Evolutionary conservation across 2,797 vertebrate species (phyloP), one percentile per base, ranked within the genome.

Genomic region (Fistularia commersonii): DNA sequence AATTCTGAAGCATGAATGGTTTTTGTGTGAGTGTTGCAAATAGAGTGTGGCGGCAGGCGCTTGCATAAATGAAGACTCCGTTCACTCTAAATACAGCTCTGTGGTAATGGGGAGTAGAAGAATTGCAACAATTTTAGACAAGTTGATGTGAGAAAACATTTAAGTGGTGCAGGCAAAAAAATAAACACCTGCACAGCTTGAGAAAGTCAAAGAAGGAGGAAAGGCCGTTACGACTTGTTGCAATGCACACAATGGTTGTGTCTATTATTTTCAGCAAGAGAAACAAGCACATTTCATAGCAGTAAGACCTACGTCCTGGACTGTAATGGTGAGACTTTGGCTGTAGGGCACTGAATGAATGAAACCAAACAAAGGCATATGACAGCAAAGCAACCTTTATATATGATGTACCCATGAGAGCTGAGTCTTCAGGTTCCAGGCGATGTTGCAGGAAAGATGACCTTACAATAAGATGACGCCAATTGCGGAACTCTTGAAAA

Each of bases 1-100:
- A 59, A 74, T 85, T 79, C 56, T 43, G 49, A 73, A 67, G 69
- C 69, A 61, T 71, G 68, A 78, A 78, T 73, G 73, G 61, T 13
- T 73, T 72, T 63, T 61, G 23, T 46, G 52, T 59, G 51, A 64
- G 62, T 54, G 54, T 69, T 52, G 68, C 54, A 79, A 76, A 79
- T 76, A 71, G 64, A 70, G 64, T 71, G 70, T 66, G 74, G 71
- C 58, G 69, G 65, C 12, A 34, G 64, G 66, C 60, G 14, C 53
- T 63, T 47, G 38, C 48, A 59, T 55, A 73, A 69, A 80, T 48
- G 58, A 72, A 41, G 55, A 73, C 64, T 56, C 66, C 53, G 49
- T 79, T 69, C 45, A 8, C 43, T 71, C 59, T 69, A 72, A 84
- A 78, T 65, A 71, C 51, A 23, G 61, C 55, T 49, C 36, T 54